Conservation (phyloP, 2,888 invertebrate genomes). For the Dynastes tityus region DNA sequence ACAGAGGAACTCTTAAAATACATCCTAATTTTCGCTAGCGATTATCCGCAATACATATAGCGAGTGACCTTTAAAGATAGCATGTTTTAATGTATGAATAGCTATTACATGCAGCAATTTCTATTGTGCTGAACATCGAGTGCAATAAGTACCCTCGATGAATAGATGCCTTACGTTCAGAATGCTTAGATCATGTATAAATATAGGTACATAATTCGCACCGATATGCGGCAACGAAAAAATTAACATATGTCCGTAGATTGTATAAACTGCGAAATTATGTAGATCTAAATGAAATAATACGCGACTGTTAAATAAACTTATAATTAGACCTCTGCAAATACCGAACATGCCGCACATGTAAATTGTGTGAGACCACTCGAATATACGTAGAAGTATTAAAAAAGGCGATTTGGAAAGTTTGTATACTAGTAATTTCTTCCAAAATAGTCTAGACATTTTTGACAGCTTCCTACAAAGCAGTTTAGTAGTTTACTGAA, state of each 20-base stretch:
- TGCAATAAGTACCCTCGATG: slow-evolving; percentile 31
- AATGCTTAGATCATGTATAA: slow-evolving; percentile 20
- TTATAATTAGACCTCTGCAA: neutral
- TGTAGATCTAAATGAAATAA: too few species aligned
- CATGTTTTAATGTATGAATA: slow-evolving; percentile 31
- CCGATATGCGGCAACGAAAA: neutral
- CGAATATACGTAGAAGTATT: too few species aligned
- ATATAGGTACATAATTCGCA: slow-evolving; percentile 15
- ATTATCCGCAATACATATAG: slow-evolving; percentile 6
- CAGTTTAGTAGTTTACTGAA: too few species aligned
- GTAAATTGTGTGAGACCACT: too few species aligned
- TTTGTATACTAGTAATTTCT: too few species aligned
- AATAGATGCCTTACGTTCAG: slow-evolving; percentile 19
- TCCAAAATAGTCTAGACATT: too few species aligned
- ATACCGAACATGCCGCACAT: neutral
- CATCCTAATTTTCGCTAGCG: slow-evolving; percentile 48
- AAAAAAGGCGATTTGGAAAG: too few species aligned
- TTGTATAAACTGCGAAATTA: too few species aligned
- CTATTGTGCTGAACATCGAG: slow-evolving; percentile 29
- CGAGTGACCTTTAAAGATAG: slow-evolving; percentile 25
- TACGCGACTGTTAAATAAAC: neutral
- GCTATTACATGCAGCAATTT: slow-evolving; percentile 18
- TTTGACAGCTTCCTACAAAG: too few species aligned
- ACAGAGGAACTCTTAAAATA: slow-evolving; percentile 16
- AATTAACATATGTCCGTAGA: neutral